Percentiles rank a stretch among this genome's conserved stretches.
Conservation (phyloP, 2,113 vertebrate species). For the Heloderma charlesbogerti region DNA sequence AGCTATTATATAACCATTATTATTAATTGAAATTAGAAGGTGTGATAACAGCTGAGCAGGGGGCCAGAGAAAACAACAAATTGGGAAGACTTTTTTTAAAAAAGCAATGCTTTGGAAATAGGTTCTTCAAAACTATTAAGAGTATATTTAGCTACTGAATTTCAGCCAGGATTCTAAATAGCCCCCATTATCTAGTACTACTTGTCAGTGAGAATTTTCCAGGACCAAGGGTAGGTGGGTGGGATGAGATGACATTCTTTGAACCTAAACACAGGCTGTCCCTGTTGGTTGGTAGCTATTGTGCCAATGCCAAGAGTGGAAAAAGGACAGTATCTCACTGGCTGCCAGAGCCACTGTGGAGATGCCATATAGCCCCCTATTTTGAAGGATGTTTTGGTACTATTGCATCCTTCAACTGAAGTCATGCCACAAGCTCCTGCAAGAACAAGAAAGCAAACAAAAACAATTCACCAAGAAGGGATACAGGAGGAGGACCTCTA, state of each 20-base stretch:
- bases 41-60: background rate
- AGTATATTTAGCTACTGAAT: background rate
- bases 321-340: too few species aligned
- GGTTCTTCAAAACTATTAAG: background rate
- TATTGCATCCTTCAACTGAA: too few species aligned
- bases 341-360: too few species aligned
- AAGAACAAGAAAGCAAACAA: too few species aligned
- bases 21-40: background rate
- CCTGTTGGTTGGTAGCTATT: background rate
- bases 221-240: background rate
- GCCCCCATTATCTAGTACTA: background rate
- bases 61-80: background rate
- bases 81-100: background rate
- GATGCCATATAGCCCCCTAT: too few species aligned
- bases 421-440: too few species aligned
- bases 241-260: background rate
- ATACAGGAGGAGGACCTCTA: too few species aligned
- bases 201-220: background rate
- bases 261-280: background rate
- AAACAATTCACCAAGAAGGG: too few species aligned
- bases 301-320: too few species aligned
- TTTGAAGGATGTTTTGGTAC: too few species aligned
- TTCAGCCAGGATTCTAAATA: background rate
- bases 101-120: background rate
- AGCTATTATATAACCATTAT: background rate